Evolutionary conservation across 2,888 invertebrate species (phyloP), one percentile per base, ranked within the genome.

Genomic region (Hoplodrina blanda): DNA sequence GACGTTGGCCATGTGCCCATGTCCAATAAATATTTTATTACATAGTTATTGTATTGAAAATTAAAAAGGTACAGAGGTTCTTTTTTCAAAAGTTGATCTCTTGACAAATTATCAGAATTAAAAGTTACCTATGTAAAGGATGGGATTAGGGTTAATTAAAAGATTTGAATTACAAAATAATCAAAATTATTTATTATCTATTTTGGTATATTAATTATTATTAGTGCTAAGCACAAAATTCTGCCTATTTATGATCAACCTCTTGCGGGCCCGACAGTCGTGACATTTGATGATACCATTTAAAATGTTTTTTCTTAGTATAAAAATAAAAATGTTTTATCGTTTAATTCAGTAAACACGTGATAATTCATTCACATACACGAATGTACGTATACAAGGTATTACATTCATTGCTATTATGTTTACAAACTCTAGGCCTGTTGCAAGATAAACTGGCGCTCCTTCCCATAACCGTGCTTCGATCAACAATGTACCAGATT

Each of bases 171-270:
- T 92, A 92, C 90, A 92, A 93, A 92, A 92, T 92, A 92, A 92
- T 89, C 89, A 90, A 90, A 90, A 85, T 84, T 85, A 75, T 92
- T 92, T 91, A 91, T 91, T 91, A 88, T 87, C 90, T 91, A 92
- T 90, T 93, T 93, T 93, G 92, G 92, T 93, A 92, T 91, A 90
- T 90, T 90, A 91, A 87, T 85, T 88, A 87, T 86, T 85, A 87
- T 87, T 85, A 88, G 91, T 92, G 91, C 91, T 91, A 91, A 88
- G 91, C 91, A 92, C 91, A 85, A 85, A 84, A 85, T 83, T 82
- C 76, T 73, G 73, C 70, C 69, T 72, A 69, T 69, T 69, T 60
- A 72, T 56, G 68, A 71, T 66, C 77, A 78, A 76, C 65, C 62
- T 62, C 55, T 60, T 62, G 25, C 52, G 37, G 52, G 13, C 25